These are phyloP conservation scores for Ardeotis arabs DNA, from an alignment of 2,113 vertebrate genomes.

Conservation along the genomic window DNA sequence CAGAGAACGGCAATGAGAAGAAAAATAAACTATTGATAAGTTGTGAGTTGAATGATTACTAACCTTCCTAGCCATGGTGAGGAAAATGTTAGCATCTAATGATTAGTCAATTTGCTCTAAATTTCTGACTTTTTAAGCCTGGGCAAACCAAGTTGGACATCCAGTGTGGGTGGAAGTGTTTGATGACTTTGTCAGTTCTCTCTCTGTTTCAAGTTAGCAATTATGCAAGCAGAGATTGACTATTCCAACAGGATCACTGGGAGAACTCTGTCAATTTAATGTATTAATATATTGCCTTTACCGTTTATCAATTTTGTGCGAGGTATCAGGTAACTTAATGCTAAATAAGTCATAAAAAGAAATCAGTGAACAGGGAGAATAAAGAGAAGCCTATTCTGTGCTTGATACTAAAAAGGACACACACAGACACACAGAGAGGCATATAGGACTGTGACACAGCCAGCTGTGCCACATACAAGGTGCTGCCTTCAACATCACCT, in stretches of 20 bases:
- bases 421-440: neutral
- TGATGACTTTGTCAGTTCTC: neutral
- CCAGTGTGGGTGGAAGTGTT: neutral
- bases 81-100: neutral
- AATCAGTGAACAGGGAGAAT: neutral
- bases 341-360: neutral
- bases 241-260: neutral
- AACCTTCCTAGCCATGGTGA: neutral
- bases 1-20: neutral
- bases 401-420: neutral
- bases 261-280: neutral
- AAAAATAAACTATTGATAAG: neutral
- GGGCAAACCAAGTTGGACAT: neutral
- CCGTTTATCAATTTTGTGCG: neutral
- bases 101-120: neutral
- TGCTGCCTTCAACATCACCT: neutral
- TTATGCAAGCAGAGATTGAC: neutral
- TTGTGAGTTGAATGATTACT: neutral
- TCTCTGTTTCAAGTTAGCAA: neutral
- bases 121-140: neutral
- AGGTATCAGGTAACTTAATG: neutral
- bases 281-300: neutral
- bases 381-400: neutral
- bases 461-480: too few species aligned
- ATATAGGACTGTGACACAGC: fast-evolving